Conservation (phyloP, 2,888 invertebrate genomes). For the Heliconius charithonia region DNA sequence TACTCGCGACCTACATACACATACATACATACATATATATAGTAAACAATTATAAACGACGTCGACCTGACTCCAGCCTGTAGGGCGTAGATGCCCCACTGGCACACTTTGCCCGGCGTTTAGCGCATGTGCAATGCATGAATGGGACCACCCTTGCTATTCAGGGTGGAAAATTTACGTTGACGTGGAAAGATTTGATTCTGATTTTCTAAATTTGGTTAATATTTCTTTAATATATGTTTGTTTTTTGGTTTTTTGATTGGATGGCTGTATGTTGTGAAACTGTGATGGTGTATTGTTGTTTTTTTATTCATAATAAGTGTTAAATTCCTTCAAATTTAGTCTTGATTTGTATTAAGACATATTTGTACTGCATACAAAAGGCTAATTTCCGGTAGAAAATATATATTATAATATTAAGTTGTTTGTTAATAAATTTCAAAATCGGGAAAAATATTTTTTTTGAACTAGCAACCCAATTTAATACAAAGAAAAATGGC, state of each 20-base stretch:
- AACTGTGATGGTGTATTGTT: not conserved
- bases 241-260: not conserved
- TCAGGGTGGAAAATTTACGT: slow-evolving; percentile 36
- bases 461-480: slow-evolving; percentile 63
- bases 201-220: not conserved
- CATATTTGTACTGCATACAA: not conserved
- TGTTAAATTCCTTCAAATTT: not conserved
- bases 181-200: slow-evolving; percentile 20
- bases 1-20: slow-evolving; percentile 60
- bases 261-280: not conserved
- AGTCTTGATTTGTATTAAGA: not conserved
- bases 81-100: slow-evolving; percentile 74
- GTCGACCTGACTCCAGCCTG: slow-evolving; percentile 61
- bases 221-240: not conserved
- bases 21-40: slow-evolving; percentile 37
- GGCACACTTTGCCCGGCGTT: slow-evolving; percentile 62
- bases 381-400: not conserved
- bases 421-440: not conserved
- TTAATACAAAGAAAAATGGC: slow-evolving; percentile 74
- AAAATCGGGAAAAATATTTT: slow-evolving; percentile 20
- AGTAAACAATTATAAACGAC: slow-evolving; percentile 56
- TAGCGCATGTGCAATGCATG: slow-evolving; percentile 68
- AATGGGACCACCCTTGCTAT: slow-evolving; percentile 55
- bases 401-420: too few relatives aligned
- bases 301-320: not conserved